A percentile compares a stretch with the other conserved stretches of the same genome.
Evolutionary conservation across 2,797 vertebrate genomes (phyloP).

Genomic region (Coregonus ussuriensis): DNA sequence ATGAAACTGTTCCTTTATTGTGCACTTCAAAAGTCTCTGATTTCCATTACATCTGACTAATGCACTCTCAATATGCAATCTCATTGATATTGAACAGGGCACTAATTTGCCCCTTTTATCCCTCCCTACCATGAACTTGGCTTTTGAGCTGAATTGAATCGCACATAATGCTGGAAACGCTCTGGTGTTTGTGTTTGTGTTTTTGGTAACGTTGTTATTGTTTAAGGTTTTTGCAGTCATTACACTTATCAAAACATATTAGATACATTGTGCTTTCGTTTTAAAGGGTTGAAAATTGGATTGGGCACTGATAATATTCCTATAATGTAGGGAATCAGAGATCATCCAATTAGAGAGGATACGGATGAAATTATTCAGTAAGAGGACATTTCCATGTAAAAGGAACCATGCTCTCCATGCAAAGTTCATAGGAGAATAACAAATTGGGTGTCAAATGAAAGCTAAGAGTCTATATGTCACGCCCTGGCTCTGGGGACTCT

Average conservation of each 20-base stretch:
- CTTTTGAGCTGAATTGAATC: slow-evolving; percentile 11
- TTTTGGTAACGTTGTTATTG: not conserved
- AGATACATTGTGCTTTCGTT: not conserved
- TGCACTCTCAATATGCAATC: slow-evolving; percentile 7
- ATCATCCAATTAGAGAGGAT: slow-evolving; percentile 20
- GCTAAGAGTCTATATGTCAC: too few species aligned
- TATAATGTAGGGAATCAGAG: slow-evolving; percentile 12
- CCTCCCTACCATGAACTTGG: not conserved
- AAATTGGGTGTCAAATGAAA: too few species aligned
- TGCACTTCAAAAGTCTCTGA: slow-evolving; percentile 1
- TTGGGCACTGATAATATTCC: slow-evolving; percentile 22
- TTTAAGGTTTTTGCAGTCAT: not conserved
- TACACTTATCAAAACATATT: not conserved
- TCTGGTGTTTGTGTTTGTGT: not conserved
- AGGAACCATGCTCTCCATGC: too few species aligned
- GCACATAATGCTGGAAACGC: not conserved
- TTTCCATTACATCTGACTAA: not conserved
- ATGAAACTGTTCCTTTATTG: slow-evolving; percentile 9
- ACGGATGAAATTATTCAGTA: slow-evolving; percentile 14
- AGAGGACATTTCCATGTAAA: not conserved
- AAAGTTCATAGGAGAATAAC: too few species aligned
- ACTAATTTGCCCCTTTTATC: not conserved
- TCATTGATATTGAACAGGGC: not conserved
- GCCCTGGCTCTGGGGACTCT: too few species aligned
- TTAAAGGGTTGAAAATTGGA: slow-evolving; percentile 9